Conservation (phyloP, 2,113 vertebrate genomes). For the Coptodon bakossiorum region DNA sequence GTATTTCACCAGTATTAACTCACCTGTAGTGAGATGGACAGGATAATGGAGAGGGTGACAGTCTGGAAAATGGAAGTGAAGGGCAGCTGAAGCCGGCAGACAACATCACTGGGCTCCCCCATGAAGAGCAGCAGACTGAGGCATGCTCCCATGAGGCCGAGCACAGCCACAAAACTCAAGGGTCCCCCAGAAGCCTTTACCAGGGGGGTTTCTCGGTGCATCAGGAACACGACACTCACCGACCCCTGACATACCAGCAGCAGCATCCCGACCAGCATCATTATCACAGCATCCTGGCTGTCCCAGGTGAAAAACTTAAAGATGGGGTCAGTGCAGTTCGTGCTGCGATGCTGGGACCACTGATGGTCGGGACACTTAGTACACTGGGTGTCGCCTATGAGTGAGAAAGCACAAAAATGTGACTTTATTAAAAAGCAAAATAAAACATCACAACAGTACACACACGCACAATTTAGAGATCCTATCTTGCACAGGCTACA, state of each 20-base stretch:
- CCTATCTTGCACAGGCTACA: background rate
- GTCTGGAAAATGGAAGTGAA: constrained; percentile 71
- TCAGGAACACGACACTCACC: constrained; percentile 61
- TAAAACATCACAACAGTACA: background rate
- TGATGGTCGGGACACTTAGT: constrained; percentile 64
- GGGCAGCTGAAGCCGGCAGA: constrained; percentile 71
- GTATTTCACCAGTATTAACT: background rate
- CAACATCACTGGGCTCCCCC: constrained; percentile 30
- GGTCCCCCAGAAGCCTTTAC: constrained; percentile 70
- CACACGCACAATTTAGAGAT: background rate
- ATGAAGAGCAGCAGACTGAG: constrained; percentile 72
- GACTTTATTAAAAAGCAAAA: background rate
- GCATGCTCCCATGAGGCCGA: constrained; percentile 61
- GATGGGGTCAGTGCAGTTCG: constrained; percentile 57
- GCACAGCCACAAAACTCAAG: constrained; percentile 62
- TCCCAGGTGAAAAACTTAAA: constrained; percentile 71
- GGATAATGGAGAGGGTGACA: constrained; percentile 70
- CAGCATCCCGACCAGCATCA: constrained; percentile 47
- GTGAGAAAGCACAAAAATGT: background rate
- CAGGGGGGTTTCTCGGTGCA: constrained; percentile 39
- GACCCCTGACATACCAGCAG: constrained; percentile 24
- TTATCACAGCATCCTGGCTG: constrained; percentile 20
- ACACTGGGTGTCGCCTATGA: constrained; percentile 72
- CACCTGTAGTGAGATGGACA: constrained; percentile 75
- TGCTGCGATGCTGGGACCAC: constrained; percentile 74